A percentile compares a stretch with the other conserved stretches of the same genome.
Evolutionary conservation across 1,140 invertebrate genomes (phyloP).

Genomic region (Drosophila serrata): DNA sequence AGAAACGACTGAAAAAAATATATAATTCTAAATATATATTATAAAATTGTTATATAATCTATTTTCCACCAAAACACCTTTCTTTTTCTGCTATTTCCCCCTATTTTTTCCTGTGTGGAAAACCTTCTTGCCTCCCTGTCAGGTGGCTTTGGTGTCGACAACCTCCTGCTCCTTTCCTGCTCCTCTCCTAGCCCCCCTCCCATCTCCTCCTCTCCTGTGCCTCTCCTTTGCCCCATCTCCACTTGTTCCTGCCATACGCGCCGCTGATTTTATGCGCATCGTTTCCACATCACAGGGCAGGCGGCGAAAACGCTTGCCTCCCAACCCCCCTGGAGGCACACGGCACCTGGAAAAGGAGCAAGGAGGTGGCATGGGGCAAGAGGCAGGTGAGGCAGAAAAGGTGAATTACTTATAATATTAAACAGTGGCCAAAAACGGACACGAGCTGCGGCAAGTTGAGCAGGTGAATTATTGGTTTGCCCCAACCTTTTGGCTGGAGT

Average conservation of each 20-base stretch:
- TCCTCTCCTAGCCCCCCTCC: background rate
- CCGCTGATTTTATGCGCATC: slow-evolving; percentile 81
- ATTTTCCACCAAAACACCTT: background rate
- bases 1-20: background rate
- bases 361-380: background rate
- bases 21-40: background rate
- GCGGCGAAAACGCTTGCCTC: slow-evolving; percentile 35
- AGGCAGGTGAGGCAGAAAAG: slow-evolving; percentile 20
- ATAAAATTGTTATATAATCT: background rate
- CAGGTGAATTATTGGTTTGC: slow-evolving; percentile 70
- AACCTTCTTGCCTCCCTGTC: slow-evolving; percentile 9
- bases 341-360: slow-evolving; percentile 4
- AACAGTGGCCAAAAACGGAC: slow-evolving; percentile 66
- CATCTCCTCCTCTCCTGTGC: background rate
- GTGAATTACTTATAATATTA: slow-evolving; percentile 75
- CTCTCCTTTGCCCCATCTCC: background rate
- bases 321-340: background rate
- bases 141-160: slow-evolving; percentile 65
- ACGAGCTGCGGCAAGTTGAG: slow-evolving; percentile 44
- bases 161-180: slow-evolving; percentile 24
- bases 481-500: slow-evolving; percentile 2
- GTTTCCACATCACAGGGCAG: slow-evolving; percentile 76
- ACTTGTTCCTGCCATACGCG: slow-evolving; percentile 61
- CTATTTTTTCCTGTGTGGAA: slow-evolving; percentile 4
- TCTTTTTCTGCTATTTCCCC: too few species aligned